A percentile compares a stretch with the other conserved stretches of the same genome.
phyloP scores from a whole-genome alignment of 1,140 invertebrate genomes.

The Trigoniulus corallinus region DNA sequence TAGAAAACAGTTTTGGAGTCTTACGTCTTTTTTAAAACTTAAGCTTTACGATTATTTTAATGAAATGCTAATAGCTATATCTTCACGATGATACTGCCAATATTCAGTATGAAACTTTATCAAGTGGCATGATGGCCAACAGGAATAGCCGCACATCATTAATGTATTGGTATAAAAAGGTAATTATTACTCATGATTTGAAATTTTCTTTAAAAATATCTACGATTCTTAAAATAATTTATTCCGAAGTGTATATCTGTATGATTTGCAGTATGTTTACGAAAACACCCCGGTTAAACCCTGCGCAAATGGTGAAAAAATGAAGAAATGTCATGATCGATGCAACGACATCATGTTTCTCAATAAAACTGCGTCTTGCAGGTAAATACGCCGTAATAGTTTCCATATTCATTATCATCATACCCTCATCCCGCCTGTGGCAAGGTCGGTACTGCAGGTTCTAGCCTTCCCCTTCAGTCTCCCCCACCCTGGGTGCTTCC shows the following conservation, averaged over 20 bases:
- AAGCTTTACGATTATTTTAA: not conserved
- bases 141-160: too few species aligned
- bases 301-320: not conserved
- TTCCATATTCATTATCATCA: too few species aligned
- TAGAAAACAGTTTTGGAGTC: not conserved
- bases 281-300: not conserved
- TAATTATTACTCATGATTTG: not conserved
- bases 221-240: not conserved
- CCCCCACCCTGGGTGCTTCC: too few species aligned
- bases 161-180: not conserved
- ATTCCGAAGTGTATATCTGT: too few species aligned
- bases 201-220: not conserved
- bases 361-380: not conserved
- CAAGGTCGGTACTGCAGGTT: too few species aligned
- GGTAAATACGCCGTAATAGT: too few species aligned
- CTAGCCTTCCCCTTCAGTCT: too few species aligned
- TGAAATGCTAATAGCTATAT: not conserved
- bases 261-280: not conserved
- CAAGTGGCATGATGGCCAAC: too few species aligned
- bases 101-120: too few species aligned
- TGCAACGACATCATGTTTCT: not conserved
- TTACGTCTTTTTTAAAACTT: not conserved
- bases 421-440: too few species aligned
- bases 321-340: not conserved
- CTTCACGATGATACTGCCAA: not conserved